Conservation (phyloP, 1,140 invertebrate genomes). For the Pantala flavescens region DNA sequence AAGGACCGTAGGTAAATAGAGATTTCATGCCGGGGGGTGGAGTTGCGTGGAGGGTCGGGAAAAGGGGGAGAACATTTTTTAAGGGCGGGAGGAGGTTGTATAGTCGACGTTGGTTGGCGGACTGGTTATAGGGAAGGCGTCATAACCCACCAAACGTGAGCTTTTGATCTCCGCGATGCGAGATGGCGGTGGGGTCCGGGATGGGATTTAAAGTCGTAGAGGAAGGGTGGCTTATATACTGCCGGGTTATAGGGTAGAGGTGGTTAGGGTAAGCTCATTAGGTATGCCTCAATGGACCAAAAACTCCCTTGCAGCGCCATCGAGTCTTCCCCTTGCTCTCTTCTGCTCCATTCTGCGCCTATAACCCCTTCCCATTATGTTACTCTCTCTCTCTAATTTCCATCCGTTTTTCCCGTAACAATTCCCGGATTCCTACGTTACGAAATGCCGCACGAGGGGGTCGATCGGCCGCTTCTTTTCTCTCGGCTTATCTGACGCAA, state of each 20-base stretch:
- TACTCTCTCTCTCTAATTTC: no score
- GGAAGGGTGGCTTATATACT: not conserved
- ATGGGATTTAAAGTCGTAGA: not conserved
- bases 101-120: not conserved
- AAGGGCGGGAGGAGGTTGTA: not conserved
- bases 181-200: not conserved
- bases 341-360: no score
- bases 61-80: not conserved
- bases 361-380: no score
- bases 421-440: no score
- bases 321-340: no score
- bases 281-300: constrained; percentile 7
- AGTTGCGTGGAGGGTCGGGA: not conserved
- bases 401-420: no score
- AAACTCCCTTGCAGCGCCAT: not conserved
- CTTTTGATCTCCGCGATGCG: not conserved
- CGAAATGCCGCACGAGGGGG: no score
- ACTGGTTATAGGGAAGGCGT: not conserved
- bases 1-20: not conserved
- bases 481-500: no score
- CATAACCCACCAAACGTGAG: not conserved
- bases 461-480: no score
- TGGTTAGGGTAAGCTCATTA: constrained; percentile 6
- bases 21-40: not conserved
- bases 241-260: not conserved